These are phyloP conservation scores for Tetraneura akinire DNA, from an alignment of 1,140 invertebrate genomes.

Conservation along the genomic window DNA sequence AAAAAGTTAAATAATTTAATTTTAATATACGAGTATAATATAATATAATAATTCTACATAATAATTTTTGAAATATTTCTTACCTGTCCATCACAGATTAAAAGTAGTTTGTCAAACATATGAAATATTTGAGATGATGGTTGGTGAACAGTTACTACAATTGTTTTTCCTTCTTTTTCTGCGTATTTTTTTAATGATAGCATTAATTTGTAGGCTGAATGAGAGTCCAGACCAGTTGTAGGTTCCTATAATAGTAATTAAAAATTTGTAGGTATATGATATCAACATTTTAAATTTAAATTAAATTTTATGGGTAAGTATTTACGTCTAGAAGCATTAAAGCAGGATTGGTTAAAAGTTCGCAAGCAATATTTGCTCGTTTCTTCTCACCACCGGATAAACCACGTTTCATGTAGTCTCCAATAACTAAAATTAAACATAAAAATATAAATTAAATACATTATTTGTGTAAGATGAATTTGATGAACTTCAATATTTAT, in stretches of 20 bases:
- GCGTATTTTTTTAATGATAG: conserved; percentile 74
- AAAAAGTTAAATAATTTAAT: not conserved
- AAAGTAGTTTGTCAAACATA: conserved; percentile 79
- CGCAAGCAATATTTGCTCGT: conserved; percentile 82
- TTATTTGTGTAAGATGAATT: not conserved
- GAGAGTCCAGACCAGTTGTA: conserved; percentile 82
- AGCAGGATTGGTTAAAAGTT: conserved; percentile 81
- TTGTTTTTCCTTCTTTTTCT: conserved; percentile 76
- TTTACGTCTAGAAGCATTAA: conserved; percentile 84
- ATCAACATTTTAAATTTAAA: too few relatives aligned
- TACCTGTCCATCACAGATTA: conserved; percentile 73
- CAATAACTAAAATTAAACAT: conserved; percentile 66
- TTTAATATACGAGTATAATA: too few relatives aligned
- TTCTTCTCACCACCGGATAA: conserved; percentile 87
- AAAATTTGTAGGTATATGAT: too few relatives aligned
- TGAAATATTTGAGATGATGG: conserved; percentile 87
- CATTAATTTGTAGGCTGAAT: conserved; percentile 77
- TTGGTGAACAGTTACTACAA: conserved; percentile 83
- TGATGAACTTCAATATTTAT: too few relatives aligned
- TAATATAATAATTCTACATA: too few relatives aligned
- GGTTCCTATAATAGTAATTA: conserved; percentile 73
- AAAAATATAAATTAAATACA: not conserved
- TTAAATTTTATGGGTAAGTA: conserved; percentile 55
- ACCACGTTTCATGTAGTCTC: conserved; percentile 76
- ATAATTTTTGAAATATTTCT: not conserved